Conservation (phyloP, 2,797 vertebrate genomes). For the Phalanger gymnotis region DNA sequence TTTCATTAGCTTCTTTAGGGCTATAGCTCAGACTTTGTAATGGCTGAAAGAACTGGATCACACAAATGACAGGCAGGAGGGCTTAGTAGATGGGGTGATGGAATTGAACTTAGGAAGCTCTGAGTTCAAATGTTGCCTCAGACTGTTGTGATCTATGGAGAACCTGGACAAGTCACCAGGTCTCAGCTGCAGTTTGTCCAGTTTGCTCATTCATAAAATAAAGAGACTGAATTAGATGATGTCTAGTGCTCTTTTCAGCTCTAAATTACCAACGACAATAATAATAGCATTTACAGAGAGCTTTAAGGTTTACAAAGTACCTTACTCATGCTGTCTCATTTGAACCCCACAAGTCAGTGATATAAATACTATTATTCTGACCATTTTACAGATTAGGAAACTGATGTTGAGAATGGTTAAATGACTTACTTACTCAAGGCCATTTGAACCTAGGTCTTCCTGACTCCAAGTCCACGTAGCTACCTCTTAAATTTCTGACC, state of each 20-base stretch:
- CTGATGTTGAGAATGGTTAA: not conserved
- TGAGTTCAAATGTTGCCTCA: not conserved
- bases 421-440: not conserved
- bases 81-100: not conserved
- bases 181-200: not conserved
- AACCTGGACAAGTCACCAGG: not conserved
- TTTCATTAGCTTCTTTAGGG: not conserved
- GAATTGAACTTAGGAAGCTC: not conserved
- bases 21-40: not conserved
- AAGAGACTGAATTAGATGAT: not conserved
- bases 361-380: not conserved
- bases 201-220: not conserved
- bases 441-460: no score
- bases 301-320: not conserved
- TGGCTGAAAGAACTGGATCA: not conserved
- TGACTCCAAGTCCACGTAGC: not conserved
- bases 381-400: not conserved
- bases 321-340: not conserved
- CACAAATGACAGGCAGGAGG: not conserved
- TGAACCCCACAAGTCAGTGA: not conserved
- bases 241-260: not conserved
- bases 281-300: not conserved
- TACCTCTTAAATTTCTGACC: not conserved
- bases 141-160: not conserved
- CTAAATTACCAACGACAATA: not conserved